Evolutionary conservation across 1,140 invertebrate species (phyloP), one percentile per base, ranked within the genome.

Genomic region (Amyelois transitella): DNA sequence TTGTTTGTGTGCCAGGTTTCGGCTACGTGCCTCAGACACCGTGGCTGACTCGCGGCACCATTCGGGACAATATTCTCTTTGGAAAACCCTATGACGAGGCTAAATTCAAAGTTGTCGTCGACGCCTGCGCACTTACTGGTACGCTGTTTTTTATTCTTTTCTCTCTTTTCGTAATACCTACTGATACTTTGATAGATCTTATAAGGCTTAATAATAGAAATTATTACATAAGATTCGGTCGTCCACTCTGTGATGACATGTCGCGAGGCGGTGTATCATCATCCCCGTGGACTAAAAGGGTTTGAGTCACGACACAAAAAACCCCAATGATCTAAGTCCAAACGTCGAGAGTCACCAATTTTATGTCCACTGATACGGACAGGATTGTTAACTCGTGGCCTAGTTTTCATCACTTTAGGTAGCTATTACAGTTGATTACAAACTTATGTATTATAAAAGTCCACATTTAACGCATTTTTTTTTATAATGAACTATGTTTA

Each of bases 361-460:
- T 97, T 67, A 98, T 99, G 94, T 98, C 96, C 22, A 98, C 96
- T 0, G 98, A 99, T 83, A 94, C 94, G 0, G 97, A 98, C 74
- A 91, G 98, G 66, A 96, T 99, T 62, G 94, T 98, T 0, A 99
- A 99, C 85, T 96, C 97, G 32, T 98, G 96, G 88, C 93, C 95
- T 0, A 98, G 96, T 87, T 98, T 99, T 84, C 98, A 99, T 89
- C 98, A 18, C 91, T 99, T 73, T 95, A 97, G 90, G 94, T 95
- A 58, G 25, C 56, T 63, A 28, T 19, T 14, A 5, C n/a, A n/a
- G n/a, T n/a, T n/a, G n/a, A n/a, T n/a, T n/a, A n/a, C n/a, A n/a
- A n/a, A n/a, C n/a, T n/a, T n/a, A n/a, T n/a, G n/a, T n/a, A n/a
- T n/a, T n/a, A n/a, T n/a, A n/a, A n/a, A n/a, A n/a, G n/a, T n/a